Percentiles rank a stretch among this genome's conserved stretches.
Conservation (phyloP, 1,140 invertebrate species). For the Pararge aegeria region DNA sequence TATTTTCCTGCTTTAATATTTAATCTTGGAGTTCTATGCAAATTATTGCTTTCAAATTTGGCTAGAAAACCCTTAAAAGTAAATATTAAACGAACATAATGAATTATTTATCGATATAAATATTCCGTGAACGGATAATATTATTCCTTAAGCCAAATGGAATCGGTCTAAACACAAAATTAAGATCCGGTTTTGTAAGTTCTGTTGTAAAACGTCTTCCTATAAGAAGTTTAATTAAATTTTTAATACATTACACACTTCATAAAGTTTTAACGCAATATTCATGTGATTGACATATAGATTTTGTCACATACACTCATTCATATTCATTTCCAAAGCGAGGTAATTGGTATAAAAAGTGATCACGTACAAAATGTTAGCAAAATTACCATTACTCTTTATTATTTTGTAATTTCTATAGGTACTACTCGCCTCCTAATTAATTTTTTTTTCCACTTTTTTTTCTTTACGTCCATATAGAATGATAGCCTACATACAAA, state of each 20-base stretch:
- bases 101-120: too few species aligned
- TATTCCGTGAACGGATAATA: too few species aligned
- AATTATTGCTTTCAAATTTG: too few species aligned
- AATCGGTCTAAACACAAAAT: too few species aligned
- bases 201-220: not conserved
- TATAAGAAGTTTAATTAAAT: slow-evolving; percentile 10
- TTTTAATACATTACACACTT: not conserved
- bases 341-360: slow-evolving; percentile 36
- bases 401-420: slow-evolving; percentile 18
- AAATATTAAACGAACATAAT: not conserved
- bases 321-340: slow-evolving; percentile 23
- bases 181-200: not conserved
- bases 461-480: slow-evolving; percentile 6
- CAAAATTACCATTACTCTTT: slow-evolving; percentile 27
- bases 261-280: slow-evolving; percentile 20
- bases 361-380: slow-evolving; percentile 31
- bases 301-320: slow-evolving; percentile 13
- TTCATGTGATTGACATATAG: slow-evolving; percentile 13
- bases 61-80: not conserved
- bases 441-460: slow-evolving; percentile 10
- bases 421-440: slow-evolving; percentile 2
- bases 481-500: slow-evolving; percentile 7
- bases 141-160: too few species aligned
- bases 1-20: too few species aligned
- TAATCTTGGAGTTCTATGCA: too few species aligned